Base-by-base conservation (phyloP, 2,113 vertebrate species). In the Syngnathus floridae region DNA sequence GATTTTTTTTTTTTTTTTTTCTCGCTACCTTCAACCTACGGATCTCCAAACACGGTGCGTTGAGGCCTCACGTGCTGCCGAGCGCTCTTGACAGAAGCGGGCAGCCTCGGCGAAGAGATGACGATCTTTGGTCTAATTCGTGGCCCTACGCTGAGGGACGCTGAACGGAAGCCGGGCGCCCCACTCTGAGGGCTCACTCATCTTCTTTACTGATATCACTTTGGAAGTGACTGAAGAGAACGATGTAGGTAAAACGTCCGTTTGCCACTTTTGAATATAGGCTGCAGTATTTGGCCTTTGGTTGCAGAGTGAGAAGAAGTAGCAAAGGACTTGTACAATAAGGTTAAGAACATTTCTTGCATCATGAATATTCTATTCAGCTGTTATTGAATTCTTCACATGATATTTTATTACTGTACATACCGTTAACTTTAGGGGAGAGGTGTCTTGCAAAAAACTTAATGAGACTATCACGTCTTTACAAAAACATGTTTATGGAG, bases 391-490 rank as follows among this genome's bases (percentile, higher is more conserved):
- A 66, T 74, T 80, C 81, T 48, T 66, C 71, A 48, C 71, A 73
- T 82, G 74, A 49, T 78, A 79, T 83, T 76, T 66, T 38, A 54
- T 73, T 72, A 26, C 57, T 86, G 87, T 87, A 87, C 73, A 88
- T 84, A 59, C 78, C 48, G 73, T 65, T 4, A 64, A 13, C 57
- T 78, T 84, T 74, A 69, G 74, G 61, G 69, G 77, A 73, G 64
- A 73, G 35, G 65, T 76, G 73, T 85, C 79, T 82, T 82, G 52
- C 82, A 73, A 81, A 31, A 75, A 83, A 26, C 71, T 70, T 60
- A 72, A 73, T 67, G 14, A 83, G 81, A 77, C 81, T 79, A 83
- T 76, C 65, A 88, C 76, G 84, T 88, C 82, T 88, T 85, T 75
- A 87, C 78, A 66, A 69, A 84, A 84, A 72, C 72, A 71, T 65